These are phyloP conservation scores for Acanthaster planci DNA, from an alignment of 35 echinoderm and acorn worm genomes.

Conservation along the genomic window DNA sequence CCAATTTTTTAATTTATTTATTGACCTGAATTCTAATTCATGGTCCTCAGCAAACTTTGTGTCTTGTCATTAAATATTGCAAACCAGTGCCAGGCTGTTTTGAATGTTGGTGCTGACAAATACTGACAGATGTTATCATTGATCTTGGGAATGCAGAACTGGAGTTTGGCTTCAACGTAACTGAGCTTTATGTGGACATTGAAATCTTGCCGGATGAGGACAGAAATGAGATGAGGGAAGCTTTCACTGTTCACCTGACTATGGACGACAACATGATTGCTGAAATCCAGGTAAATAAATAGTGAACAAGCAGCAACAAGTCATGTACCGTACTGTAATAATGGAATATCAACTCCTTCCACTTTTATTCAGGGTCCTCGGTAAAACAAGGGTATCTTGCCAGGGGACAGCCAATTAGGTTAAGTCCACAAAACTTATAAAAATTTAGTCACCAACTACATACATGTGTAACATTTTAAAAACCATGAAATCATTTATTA, in stretches of 20 bases:
- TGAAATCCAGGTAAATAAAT: constrained; percentile 79
- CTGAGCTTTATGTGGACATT: constrained; percentile 65
- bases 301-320: background rate
- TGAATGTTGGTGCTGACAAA: too few species aligned
- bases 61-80: too few species aligned
- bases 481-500: background rate
- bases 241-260: constrained; percentile 94
- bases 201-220: constrained; percentile 88
- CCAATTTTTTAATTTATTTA: too few species aligned
- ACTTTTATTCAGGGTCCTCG: too few species aligned
- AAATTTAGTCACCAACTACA: background rate
- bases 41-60: too few species aligned
- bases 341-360: too few species aligned
- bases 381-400: too few species aligned
- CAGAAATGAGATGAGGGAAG: constrained; percentile 88
- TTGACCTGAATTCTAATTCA: too few species aligned
- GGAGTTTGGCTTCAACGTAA: constrained; percentile 91
- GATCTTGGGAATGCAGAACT: constrained; percentile 51
- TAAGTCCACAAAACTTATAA: too few species aligned
- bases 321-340: background rate
- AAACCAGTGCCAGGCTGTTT: too few species aligned
- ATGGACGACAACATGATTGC: constrained; percentile 90
- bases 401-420: too few species aligned
- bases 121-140: too few species aligned
- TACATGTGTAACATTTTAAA: background rate